Evolutionary conservation across 2,113 vertebrate genomes (phyloP).

Genomic region (Xiphophorus couchianus): DNA sequence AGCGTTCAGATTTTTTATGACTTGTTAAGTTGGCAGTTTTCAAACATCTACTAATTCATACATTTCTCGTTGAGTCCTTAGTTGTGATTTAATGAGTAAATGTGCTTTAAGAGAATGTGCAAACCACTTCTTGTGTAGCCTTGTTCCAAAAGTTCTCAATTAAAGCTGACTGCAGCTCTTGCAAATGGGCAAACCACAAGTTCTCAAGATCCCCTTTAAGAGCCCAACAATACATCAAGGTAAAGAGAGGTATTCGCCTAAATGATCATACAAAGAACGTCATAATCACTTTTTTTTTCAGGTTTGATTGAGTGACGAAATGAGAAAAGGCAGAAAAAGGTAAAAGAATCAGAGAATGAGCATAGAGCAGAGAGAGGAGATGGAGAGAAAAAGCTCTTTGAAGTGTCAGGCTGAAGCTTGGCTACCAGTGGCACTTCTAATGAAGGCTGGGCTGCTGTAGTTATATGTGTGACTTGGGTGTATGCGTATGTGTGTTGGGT

Average conservation of each 20-base stretch:
- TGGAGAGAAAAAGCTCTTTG: constrained; percentile 46
- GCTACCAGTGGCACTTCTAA: constrained; percentile 61
- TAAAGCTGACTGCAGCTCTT: background rate
- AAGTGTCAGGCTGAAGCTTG: constrained; percentile 66
- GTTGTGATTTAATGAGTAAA: background rate
- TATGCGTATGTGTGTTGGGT: constrained; percentile 4
- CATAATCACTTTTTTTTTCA: background rate
- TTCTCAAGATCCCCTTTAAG: background rate
- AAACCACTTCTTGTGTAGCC: background rate
- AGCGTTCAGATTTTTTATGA: too few relatives aligned
- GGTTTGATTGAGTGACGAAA: constrained; percentile 1
- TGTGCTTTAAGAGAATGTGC: background rate
- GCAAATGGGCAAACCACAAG: background rate
- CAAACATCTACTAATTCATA: too few relatives aligned
- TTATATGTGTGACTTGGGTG: constrained; percentile 10
- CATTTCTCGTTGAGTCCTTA: too few relatives aligned
- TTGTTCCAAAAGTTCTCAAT: background rate
- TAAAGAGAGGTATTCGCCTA: background rate
- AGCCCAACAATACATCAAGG: background rate
- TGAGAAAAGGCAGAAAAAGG: constrained; percentile 1
- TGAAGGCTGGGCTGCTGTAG: constrained; percentile 45
- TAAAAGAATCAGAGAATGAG: constrained; percentile 21
- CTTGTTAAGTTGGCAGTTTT: too few relatives aligned
- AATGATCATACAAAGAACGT: background rate
- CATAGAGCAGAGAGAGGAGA: constrained; percentile 2